phyloP scores from a whole-genome alignment of 64 coral and sea anemone species.

The Astreopora myriophthalma region DNA sequence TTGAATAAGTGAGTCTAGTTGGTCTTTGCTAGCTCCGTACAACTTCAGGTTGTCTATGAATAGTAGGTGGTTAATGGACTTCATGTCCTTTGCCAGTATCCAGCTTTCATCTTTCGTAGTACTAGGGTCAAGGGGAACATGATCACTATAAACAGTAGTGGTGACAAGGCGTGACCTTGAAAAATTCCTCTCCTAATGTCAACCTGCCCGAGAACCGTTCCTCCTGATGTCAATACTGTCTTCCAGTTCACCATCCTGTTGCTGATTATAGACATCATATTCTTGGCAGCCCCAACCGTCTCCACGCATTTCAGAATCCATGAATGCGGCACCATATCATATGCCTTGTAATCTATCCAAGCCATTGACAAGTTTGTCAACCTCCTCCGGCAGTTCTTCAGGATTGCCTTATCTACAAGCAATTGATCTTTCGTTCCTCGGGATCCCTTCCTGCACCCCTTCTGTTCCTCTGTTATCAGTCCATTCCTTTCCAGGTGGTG shows the following conservation, averaged over 20 bases:
- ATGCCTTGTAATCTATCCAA: background rate
- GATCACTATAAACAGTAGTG: too few species aligned
- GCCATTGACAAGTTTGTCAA: slow-evolving; percentile 40
- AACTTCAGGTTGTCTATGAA: too few species aligned
- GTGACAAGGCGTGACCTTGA: too few species aligned
- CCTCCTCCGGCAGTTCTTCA: slow-evolving; percentile 30
- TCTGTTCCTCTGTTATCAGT: background rate
- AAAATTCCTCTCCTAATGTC: background rate
- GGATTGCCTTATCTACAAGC: background rate
- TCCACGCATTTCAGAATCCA: slow-evolving; percentile 23
- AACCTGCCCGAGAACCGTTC: background rate
- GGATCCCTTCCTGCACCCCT: background rate
- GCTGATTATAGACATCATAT: background rate
- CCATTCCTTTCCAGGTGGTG: background rate
- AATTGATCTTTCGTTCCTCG: background rate
- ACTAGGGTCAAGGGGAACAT: too few species aligned
- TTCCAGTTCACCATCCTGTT: background rate
- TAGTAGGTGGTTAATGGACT: too few species aligned
- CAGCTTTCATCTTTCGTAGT: too few species aligned
- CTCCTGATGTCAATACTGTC: background rate
- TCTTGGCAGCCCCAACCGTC: background rate
- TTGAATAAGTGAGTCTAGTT: too few species aligned
- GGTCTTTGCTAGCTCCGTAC: too few species aligned
- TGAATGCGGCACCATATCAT: background rate
- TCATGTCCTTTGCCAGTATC: too few species aligned